Conservation (phyloP, 1,140 invertebrate species). For the Oedothorax gibbosus region DNA sequence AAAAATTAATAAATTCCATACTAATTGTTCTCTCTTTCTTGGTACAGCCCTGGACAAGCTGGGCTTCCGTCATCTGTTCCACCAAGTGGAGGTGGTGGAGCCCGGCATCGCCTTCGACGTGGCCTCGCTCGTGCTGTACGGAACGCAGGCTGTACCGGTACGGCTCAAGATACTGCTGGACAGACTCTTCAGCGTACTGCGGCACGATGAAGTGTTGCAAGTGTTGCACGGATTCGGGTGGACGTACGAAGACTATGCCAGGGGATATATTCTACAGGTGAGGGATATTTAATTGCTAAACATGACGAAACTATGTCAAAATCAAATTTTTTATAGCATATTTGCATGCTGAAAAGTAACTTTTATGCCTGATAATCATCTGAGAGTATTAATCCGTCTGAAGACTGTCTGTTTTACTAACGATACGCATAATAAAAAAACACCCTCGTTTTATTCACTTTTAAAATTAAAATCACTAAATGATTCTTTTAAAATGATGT, state of each 20-base stretch:
- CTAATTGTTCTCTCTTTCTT: neutral
- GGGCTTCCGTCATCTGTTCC: slow-evolving; percentile 52
- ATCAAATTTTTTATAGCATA: no score
- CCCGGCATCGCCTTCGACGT: slow-evolving; percentile 79
- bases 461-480: no score
- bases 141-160: slow-evolving; percentile 84
- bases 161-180: slow-evolving; percentile 86
- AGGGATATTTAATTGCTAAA: no score
- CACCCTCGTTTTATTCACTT: no score
- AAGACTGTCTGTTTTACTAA: no score
- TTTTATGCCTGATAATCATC: no score
- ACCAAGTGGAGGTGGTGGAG: slow-evolving; percentile 56
- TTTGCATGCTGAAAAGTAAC: no score
- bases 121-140: slow-evolving; percentile 85
- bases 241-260: slow-evolving; percentile 85
- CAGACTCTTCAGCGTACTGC: slow-evolving; percentile 82
- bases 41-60: slow-evolving; percentile 55
- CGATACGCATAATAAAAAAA: no score
- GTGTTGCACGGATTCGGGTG: slow-evolving; percentile 87
- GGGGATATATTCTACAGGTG: slow-evolving; percentile 88
- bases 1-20: neutral
- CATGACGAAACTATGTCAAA: no score
- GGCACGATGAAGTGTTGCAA: slow-evolving; percentile 82
- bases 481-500: no score
- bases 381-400: no score